phyloP scores from a whole-genome alignment of 1,140 invertebrate species.

The Drosophila trapezifrons region DNA sequence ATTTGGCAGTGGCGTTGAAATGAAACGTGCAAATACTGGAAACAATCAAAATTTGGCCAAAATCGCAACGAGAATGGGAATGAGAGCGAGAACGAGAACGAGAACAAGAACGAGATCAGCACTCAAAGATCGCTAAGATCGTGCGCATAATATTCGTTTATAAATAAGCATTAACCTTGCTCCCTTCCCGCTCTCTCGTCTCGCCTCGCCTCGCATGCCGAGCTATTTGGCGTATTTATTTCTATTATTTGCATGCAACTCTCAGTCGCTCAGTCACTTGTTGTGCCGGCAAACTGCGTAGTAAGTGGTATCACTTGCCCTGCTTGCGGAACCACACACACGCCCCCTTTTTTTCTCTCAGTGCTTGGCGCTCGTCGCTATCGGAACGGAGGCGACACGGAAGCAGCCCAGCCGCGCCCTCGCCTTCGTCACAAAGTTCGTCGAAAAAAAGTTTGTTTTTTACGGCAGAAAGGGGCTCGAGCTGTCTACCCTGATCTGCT shows the following conservation, averaged over 20 bases:
- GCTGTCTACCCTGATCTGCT: background rate
- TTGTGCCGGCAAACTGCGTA: constrained; percentile 51
- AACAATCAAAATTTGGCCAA: constrained; percentile 20
- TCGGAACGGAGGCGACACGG: constrained; percentile 58
- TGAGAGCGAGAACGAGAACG: constrained; percentile 3
- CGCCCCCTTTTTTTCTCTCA: constrained; percentile 47
- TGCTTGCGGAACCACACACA: constrained; percentile 16
- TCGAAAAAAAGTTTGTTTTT: constrained; percentile 13
- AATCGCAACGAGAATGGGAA: constrained; percentile 8
- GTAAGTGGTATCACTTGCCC: constrained; percentile 18
- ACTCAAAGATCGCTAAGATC: constrained; percentile 32
- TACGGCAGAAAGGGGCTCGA: constrained; percentile 9
- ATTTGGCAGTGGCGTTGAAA: constrained; percentile 27
- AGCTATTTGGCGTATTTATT: constrained; percentile 45
- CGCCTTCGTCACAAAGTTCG: constrained; percentile 12
- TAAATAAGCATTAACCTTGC: constrained; percentile 76
- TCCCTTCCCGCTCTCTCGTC: constrained; percentile 11
- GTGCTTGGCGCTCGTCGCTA: constrained; percentile 21
- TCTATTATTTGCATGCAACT: constrained; percentile 56
- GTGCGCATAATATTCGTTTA: constrained; percentile 68
- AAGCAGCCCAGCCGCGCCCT: constrained; percentile 56
- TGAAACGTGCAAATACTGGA: constrained; percentile 50
- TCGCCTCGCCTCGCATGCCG: constrained; percentile 14
- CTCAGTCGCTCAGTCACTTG: constrained; percentile 26
- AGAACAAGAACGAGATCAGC: constrained; percentile 33